Base-by-base conservation (phyloP, 2,797 vertebrate species). In the Brachyalestes nurse region DNA sequence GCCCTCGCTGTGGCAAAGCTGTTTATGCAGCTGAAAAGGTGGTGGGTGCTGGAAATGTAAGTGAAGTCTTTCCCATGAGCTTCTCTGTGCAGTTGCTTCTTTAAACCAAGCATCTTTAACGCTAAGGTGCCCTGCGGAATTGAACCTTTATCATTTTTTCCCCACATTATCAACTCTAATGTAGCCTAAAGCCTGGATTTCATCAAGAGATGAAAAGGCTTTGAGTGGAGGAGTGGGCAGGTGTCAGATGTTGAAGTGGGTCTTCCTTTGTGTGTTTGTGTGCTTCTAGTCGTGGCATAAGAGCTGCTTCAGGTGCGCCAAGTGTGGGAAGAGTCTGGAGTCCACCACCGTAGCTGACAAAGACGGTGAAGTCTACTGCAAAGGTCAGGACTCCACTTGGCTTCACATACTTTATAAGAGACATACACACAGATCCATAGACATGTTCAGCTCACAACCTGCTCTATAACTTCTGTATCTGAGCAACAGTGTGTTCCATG, bases 1-100 rank as follows among this genome's bases (percentile, higher is more conserved):
- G 97, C 49, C 95, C 96, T 5, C 96, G 97, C 38, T 99, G 97
- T 13, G 90, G 94, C 38, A 96, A 97, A 79, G 87, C 96, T 0
- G 97, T 99, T 69, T 99, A 97, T 0, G 97, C 97, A 0, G 97
- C 97, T 0, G 97, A 99, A 92, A 98, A 98, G 91, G 95, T 97
- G 87, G 96, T 99, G 0, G 97, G 96, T 76, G 97, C 94, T 5
- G 97, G 97, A 12, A 97, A 94, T 91, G 97, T 99, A 91, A 94
- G 95, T 69, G 23, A 51, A 51, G 28, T 28, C 25, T 19, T 70
- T n/a, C 51, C 47, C 17, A 21, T 19, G 9, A 17, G 21, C 12
- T 49, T 51, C 45, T 51, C 10, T 5, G 25, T 12, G n/a, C 34
- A 67, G 2, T 42, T 7, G 1, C 13, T 23, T 64, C 62, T 8